Conservation (phyloP, 2,888 invertebrate genomes). For the Clistopyga incitator region DNA sequence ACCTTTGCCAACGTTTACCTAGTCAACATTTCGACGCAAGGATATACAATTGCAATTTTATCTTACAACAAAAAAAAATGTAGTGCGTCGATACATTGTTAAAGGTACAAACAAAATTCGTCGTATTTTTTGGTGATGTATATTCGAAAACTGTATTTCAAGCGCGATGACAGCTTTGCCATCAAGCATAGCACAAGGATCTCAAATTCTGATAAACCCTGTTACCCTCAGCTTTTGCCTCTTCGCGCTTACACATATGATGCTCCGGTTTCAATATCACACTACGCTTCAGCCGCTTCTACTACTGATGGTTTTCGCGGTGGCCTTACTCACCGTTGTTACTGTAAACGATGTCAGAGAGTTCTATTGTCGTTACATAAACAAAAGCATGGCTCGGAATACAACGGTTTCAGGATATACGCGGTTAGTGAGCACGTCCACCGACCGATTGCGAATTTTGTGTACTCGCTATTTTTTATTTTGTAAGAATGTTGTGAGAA, state of each 20-base stretch:
- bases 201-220: constrained; percentile 8
- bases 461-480: not conserved
- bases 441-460: constrained; percentile 53
- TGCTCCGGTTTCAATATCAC: constrained; percentile 38
- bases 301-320: not conserved
- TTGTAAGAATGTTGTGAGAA: not conserved
- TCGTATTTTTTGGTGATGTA: not conserved
- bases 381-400: constrained; percentile 29
- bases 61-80: not conserved
- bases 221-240: not conserved
- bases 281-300: constrained; percentile 1
- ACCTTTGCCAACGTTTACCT: not conserved
- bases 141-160: constrained; percentile 6
- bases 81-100: not conserved
- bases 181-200: not conserved
- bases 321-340: not conserved
- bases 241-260: not conserved
- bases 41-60: not conserved
- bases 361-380: constrained; percentile 40
- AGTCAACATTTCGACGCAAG: not conserved
- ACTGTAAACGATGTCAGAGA: not conserved
- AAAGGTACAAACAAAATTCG: not conserved
- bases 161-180: not conserved
- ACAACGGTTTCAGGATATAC: constrained; percentile 43
- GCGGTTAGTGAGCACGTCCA: constrained; percentile 19